These are phyloP conservation scores for Euwallacea fornicatus DNA, from an alignment of 1,140 invertebrate genomes.

Conservation along the genomic window DNA sequence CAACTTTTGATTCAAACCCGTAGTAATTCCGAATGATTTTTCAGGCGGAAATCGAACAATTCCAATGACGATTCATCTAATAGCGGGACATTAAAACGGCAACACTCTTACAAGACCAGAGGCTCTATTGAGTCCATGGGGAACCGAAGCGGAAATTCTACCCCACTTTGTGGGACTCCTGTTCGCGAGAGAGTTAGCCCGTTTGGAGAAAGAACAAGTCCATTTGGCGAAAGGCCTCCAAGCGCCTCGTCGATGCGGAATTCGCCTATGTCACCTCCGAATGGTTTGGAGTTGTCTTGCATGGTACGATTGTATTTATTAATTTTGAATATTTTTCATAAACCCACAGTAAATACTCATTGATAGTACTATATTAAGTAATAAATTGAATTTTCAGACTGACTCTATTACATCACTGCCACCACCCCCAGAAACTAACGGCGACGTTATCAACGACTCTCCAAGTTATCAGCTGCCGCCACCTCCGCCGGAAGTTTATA, in stretches of 20 bases:
- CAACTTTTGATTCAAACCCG: not conserved
- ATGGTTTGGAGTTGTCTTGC: slow-evolving; percentile 45
- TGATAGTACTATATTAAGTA: not conserved
- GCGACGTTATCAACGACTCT: slow-evolving; percentile 47
- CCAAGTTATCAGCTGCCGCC: slow-evolving; percentile 58
- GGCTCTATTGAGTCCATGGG: slow-evolving; percentile 53
- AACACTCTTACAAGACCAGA: slow-evolving; percentile 53
- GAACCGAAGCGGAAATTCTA: slow-evolving; percentile 54
- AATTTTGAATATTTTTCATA: too few species aligned
- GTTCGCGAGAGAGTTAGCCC: slow-evolving; percentile 57
- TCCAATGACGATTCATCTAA: slow-evolving; percentile 57
- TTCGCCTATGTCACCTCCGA: slow-evolving; percentile 51
- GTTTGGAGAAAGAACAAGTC: slow-evolving; percentile 50
- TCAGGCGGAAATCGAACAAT: slow-evolving; percentile 56
- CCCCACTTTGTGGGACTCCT: slow-evolving; percentile 59
- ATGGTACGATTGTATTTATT: slow-evolving; percentile 52
- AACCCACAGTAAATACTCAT: too few species aligned
- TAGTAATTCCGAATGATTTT: slow-evolving; percentile 9
- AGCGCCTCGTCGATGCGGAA: slow-evolving; percentile 55
- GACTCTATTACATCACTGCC: slow-evolving; percentile 60
- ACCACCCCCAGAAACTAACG: slow-evolving; percentile 59
- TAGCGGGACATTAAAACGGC: slow-evolving; percentile 60
- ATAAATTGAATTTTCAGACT: slow-evolving; percentile 48
- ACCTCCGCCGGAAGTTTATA: slow-evolving; percentile 68
- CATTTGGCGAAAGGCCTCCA: slow-evolving; percentile 50